A percentile compares a stretch with the other conserved stretches of the same genome.
Conservation (phyloP, 2,113 vertebrate genomes). For the Alethe diademata region DNA sequence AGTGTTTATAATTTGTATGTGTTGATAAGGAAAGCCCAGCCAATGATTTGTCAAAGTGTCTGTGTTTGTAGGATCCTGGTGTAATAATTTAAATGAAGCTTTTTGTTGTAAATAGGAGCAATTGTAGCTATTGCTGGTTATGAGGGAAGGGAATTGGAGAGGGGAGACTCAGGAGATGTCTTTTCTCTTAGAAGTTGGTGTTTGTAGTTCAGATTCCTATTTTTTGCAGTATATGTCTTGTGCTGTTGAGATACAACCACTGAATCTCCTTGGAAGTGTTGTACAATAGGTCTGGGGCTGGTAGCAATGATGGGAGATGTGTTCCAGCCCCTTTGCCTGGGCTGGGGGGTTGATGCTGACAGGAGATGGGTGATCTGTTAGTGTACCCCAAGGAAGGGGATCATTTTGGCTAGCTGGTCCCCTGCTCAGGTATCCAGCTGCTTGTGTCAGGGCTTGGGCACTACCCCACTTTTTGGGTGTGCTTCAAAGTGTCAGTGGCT, state of each 20-base stretch:
- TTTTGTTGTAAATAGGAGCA: neutral
- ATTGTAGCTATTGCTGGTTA: neutral
- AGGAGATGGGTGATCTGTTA: neutral
- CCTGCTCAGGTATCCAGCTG: neutral
- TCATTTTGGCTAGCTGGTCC: neutral
- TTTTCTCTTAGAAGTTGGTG: neutral
- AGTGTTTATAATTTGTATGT: rapidly evolving
- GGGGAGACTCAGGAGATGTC: neutral
- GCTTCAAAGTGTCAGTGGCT: neutral
- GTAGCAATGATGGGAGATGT: rapidly evolving
- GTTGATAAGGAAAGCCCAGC: neutral
- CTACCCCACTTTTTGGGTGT: neutral
- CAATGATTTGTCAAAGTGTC: neutral
- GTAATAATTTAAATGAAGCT: neutral
- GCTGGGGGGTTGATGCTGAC: neutral
- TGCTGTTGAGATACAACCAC: neutral
- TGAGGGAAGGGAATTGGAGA: neutral
- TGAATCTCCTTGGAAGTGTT: neutral
- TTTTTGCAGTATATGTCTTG: neutral
- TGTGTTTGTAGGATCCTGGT: neutral
- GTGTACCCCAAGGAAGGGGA: neutral
- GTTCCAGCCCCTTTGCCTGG: neutral
- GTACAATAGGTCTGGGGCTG: neutral
- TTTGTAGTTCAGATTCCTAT: neutral
- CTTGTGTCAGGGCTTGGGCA: neutral